Percentiles rank a stretch among this genome's conserved stretches.
phyloP scores from a whole-genome alignment of 2,888 invertebrate genomes.

The Acheta domesticus region DNA sequence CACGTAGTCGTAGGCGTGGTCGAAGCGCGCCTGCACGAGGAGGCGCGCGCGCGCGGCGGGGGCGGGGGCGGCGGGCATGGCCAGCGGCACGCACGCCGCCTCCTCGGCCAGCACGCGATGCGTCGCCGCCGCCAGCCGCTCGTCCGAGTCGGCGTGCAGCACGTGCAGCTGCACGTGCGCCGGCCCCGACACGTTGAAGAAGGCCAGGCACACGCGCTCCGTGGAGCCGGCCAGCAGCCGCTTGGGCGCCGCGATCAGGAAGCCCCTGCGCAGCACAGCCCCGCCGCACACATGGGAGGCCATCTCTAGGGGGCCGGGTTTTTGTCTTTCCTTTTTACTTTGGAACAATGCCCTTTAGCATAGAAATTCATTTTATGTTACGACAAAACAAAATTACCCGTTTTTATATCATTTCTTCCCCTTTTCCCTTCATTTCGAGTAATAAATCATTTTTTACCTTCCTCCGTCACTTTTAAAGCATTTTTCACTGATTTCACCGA shows the following conservation, averaged over 20 bases:
- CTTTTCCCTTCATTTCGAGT: too few relatives aligned
- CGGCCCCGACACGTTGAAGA: constrained; percentile 35
- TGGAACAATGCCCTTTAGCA: too few relatives aligned
- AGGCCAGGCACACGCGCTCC: constrained; percentile 35
- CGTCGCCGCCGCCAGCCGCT: constrained; percentile 21
- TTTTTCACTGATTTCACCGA: too few relatives aligned
- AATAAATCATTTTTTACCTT: too few relatives aligned
- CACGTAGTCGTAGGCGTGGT: constrained; percentile 47
- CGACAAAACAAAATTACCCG: too few relatives aligned
- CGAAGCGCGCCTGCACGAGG: constrained; percentile 41
- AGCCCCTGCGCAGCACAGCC: constrained; percentile 29
- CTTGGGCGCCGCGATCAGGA: constrained; percentile 36
- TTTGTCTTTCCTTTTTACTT: too few relatives aligned
- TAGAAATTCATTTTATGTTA: too few relatives aligned
- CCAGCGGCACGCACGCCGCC: not conserved
- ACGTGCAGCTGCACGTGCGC: constrained; percentile 34
- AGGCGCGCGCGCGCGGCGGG: constrained; percentile 29
- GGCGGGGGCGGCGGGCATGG: not conserved
- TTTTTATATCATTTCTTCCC: too few relatives aligned
- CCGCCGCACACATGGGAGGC: too few relatives aligned
- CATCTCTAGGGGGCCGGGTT: too few relatives aligned
- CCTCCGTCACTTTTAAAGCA: too few relatives aligned
- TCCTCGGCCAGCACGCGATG: constrained; percentile 20
- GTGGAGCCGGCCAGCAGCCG: constrained; percentile 34
- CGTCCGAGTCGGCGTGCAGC: constrained; percentile 31